Percentiles rank a stretch among this genome's conserved stretches.
phyloP scores from a whole-genome alignment of 1,140 invertebrate genomes.

The Stegodyphus dumicola region DNA sequence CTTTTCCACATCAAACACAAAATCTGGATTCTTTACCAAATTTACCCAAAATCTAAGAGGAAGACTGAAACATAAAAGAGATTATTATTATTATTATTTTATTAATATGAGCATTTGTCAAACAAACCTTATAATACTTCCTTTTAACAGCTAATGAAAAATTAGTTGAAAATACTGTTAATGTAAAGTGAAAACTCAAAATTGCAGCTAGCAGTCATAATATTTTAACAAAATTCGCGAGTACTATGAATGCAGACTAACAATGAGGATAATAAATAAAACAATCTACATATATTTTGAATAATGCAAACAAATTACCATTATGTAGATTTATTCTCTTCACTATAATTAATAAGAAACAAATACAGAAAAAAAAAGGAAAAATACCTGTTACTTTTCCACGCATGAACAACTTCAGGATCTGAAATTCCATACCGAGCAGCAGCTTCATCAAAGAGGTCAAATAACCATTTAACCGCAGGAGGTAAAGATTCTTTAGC shows the following conservation, averaged over 20 bases:
- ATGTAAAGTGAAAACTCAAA: not conserved
- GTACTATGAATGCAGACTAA: too few species aligned
- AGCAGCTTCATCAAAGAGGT: constrained; percentile 91
- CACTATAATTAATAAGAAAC: too few species aligned
- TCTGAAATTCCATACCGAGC: constrained; percentile 84
- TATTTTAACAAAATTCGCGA: not conserved
- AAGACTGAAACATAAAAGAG: constrained; percentile 69
- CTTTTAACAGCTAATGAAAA: too few species aligned
- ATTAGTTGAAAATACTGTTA: too few species aligned
- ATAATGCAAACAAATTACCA: too few species aligned
- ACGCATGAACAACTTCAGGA: constrained; percentile 91
- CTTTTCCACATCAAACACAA: constrained; percentile 99
- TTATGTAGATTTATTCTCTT: too few species aligned
- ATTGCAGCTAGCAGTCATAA: not conserved
- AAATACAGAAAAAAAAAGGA: too few species aligned
- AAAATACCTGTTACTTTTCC: constrained; percentile 87
- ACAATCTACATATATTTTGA: too few species aligned
- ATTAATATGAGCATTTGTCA: too few species aligned
- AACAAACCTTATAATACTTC: too few species aligned
- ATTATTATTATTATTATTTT: too few species aligned
- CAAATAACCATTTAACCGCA: constrained; percentile 95
- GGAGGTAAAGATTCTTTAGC: constrained; percentile 86
- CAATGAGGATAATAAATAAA: too few species aligned
- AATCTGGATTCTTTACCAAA: constrained; percentile 99
- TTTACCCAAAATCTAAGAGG: constrained; percentile 97